Percentiles rank a stretch among this genome's conserved stretches.
phyloP scores from a whole-genome alignment of 2,113 vertebrate genomes.

The Thinocorus orbignyianus region DNA sequence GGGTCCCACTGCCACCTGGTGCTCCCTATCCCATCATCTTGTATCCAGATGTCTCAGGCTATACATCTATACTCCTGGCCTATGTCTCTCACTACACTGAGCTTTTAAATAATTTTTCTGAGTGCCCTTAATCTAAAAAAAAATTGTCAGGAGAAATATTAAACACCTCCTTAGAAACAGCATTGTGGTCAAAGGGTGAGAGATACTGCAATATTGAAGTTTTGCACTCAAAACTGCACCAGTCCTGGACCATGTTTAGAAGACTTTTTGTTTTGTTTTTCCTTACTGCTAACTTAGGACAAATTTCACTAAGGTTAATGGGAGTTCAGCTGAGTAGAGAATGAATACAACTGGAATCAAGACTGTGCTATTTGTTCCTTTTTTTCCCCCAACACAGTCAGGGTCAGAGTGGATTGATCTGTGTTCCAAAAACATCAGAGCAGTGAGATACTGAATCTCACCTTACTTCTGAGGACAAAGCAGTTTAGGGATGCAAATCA shows the following conservation, averaged over 20 bases:
- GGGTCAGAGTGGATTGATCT: neutral
- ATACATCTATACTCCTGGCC: neutral
- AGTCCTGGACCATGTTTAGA: neutral
- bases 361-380: neutral
- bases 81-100: neutral
- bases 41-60: neutral
- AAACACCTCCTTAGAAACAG: neutral
- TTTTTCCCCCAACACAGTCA: neutral
- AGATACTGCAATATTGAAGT: neutral
- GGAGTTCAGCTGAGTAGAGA: neutral
- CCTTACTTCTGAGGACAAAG: neutral
- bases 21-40: neutral
- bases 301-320: neutral
- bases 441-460: neutral
- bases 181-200: neutral
- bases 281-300: neutral
- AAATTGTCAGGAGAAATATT: neutral
- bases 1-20: neutral
- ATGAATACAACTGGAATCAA: neutral
- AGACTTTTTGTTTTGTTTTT: neutral
- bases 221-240: neutral
- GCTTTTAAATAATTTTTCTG: neutral
- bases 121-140: neutral
- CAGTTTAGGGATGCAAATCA: neutral
- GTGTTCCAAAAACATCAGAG: neutral